These are phyloP conservation scores for Balanococcus diminutus DNA, from an alignment of 2,888 invertebrate species.

Conservation along the genomic window DNA sequence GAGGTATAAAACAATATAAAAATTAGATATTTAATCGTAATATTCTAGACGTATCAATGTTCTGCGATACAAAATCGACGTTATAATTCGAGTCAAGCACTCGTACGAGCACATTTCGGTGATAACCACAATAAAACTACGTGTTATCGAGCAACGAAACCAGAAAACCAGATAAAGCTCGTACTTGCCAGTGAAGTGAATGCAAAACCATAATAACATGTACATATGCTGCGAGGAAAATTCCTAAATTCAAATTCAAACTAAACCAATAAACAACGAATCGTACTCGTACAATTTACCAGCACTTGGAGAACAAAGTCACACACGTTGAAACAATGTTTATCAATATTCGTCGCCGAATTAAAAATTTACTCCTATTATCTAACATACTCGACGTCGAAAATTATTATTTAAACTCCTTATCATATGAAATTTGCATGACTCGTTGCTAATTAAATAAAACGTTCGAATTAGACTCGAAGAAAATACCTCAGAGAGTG, in stretches of 20 bases:
- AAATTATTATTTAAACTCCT: not conserved
- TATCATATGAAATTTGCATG: not conserved
- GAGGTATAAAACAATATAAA: not conserved
- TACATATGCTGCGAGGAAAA: not conserved
- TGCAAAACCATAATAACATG: not conserved
- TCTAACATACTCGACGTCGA: not conserved
- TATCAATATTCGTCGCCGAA: not conserved
- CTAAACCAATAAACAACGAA: not conserved
- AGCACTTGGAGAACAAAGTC: not conserved
- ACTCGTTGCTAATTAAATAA: slow-evolving; percentile 1
- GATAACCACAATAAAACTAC: slow-evolving; percentile 1
- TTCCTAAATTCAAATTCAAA: not conserved
- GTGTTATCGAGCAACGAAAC: not conserved
- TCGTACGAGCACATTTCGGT: not conserved
- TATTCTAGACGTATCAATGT: no score
- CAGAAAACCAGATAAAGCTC: slow-evolving; percentile 10
- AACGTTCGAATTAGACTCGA: not conserved
- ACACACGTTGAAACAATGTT: not conserved
- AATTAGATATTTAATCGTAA: not conserved
- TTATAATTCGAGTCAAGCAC: not conserved
- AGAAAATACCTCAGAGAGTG: not conserved
- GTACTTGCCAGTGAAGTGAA: not conserved
- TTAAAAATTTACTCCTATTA: not conserved
- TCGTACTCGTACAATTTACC: not conserved
- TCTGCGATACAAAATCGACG: not conserved